Evolutionary conservation across 2,797 vertebrate genomes (phyloP).

Genomic region (Synanceia verrucosa): DNA sequence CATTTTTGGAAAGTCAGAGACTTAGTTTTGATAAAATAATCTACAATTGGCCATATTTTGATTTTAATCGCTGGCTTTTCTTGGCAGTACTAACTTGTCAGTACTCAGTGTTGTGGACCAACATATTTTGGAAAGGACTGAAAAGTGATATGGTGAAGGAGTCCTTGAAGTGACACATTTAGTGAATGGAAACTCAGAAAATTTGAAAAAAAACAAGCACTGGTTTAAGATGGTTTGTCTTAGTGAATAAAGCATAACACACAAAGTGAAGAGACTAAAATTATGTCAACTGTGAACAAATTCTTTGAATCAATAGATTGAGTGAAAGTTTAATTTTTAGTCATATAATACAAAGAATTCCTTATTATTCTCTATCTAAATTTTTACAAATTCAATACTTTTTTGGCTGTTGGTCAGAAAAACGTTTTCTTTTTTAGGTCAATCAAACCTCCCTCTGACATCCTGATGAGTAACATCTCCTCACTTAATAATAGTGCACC

Average conservation of each 20-base stretch:
- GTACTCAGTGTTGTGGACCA: not conserved
- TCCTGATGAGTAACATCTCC: not conserved
- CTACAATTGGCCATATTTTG: not conserved
- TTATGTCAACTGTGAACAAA: not conserved
- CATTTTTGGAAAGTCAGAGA: no score
- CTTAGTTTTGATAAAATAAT: not conserved
- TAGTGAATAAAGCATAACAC: not conserved
- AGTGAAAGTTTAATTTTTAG: not conserved
- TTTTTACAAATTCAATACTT: not conserved
- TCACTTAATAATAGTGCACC: not conserved
- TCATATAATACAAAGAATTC: not conserved
- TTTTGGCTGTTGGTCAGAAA: not conserved
- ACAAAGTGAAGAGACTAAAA: not conserved
- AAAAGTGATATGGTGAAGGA: not conserved
- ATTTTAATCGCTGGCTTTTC: no score
- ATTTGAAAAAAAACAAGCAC: not conserved
- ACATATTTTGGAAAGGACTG: not conserved
- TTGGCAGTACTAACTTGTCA: no score
- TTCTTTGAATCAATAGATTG: not conserved
- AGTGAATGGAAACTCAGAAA: not conserved
- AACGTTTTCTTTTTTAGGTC: not conserved
- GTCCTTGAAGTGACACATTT: not conserved
- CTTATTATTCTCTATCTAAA: not conserved
- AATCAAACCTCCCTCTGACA: not conserved
- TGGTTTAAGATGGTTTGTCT: not conserved